These are phyloP conservation scores for Dryocosmus kuriphilus DNA, from an alignment of 2,888 invertebrate genomes.

Conservation along the genomic window DNA sequence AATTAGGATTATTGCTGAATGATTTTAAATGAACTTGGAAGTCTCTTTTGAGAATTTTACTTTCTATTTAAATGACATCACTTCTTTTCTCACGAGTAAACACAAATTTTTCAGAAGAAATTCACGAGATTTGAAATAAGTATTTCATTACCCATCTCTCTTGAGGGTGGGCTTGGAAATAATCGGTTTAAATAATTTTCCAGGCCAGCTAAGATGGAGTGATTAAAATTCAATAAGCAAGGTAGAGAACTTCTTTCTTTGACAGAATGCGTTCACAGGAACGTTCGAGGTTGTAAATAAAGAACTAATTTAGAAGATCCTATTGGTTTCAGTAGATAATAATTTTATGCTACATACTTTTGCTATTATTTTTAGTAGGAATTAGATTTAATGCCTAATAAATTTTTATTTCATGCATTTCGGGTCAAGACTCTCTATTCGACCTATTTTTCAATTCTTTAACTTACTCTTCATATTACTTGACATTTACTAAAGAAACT, in stretches of 20 bases:
- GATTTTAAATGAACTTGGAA: no score
- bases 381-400: neutral
- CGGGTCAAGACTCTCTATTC: neutral
- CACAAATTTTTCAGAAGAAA: neutral
- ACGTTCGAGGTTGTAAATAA: neutral
- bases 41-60: no score
- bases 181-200: conserved; percentile 67
- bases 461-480: no score
- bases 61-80: no score
- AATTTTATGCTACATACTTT: conserved; percentile 5
- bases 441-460: no score
- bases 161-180: neutral
- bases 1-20: no score
- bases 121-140: neutral
- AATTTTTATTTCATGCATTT: neutral
- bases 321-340: conserved; percentile 15
- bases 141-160: neutral
- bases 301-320: neutral
- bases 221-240: conserved; percentile 70
- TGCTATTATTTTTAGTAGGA: conserved; percentile 12
- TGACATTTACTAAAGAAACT: neutral
- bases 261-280: neutral
- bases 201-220: conserved; percentile 74
- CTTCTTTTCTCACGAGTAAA: neutral
- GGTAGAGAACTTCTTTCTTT: conserved; percentile 56